Base-by-base conservation (phyloP, 2,113 vertebrate genomes). In the Pangasianodon gigas region DNA sequence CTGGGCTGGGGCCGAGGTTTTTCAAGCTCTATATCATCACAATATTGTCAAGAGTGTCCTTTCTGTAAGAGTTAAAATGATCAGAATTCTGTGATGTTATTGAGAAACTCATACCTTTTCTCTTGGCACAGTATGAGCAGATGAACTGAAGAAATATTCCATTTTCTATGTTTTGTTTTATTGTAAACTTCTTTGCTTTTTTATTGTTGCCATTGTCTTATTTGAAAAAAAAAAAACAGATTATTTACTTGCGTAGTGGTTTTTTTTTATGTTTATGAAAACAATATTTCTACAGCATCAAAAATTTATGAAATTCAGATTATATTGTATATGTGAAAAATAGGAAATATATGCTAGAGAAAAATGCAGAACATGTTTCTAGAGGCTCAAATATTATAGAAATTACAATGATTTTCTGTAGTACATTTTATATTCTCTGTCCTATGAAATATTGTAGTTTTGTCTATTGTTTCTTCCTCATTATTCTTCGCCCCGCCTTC, bases 311-410 rank as follows among this genome's bases (percentile, higher is more conserved):
- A 97, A 97, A 96, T 97, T 96, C 97, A 96, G 77, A 97, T 96
- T 97, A 96, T 97, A 97, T 97, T 97, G 96, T 97, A 96, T 97
- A 96, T 97, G 96, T 97, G 97, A 96, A 97, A 96, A 97, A 96
- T 97, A 97, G 96, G 95, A 95, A 97, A 96, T 96, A 95, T 96
- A 95, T 97, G 37, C 83, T 91, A 89, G 52, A 86, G 75, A 81
- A 83, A 60, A 88, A 48, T 74, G 54, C 86, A 37, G 67, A 84
- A 74, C 84, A 81, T 90, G 82, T 89, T 89, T 89, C 65, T 89
- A 89, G 56, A 90, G 24, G 65, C 87, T 79, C 71, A 84, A 46
- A 87, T 90, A 83, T 85, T 46, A 5, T 87, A 89, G 79, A 88
- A 56, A 80, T 46, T 29, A 80, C 60, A 24, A n/a, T 82, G n/a